Evolutionary conservation across 2,888 invertebrate genomes (phyloP), one percentile per base, ranked within the genome.

Genomic region (Branchipolynoe longqiensis): DNA sequence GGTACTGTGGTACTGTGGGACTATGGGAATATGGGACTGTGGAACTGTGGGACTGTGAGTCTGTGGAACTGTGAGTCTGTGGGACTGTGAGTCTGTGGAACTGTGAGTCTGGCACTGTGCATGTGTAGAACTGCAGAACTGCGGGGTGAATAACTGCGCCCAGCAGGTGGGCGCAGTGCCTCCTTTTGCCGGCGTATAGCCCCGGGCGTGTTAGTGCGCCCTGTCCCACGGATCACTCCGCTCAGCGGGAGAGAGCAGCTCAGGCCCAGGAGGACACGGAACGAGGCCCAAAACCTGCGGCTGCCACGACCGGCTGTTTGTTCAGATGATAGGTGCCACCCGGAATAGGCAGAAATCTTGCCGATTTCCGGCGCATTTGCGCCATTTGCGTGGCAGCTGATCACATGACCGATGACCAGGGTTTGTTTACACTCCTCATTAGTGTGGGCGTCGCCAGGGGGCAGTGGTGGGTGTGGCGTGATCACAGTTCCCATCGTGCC

Each of bases 321-420:
- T 48, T 48, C 78, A 78, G 78, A 78, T 78, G 78, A 78, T 78
- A 78, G 48, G 36, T 69, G 69, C 78, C 78, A 48, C 48, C 48
- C 78, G 6, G 54, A 78, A 14, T 31, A 25, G 48, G 48, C 48
- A 78, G 78, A 78, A 54, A 78, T 78, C 54, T 78, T 48, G 48
- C 41, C 78, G 78, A 78, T 78, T 78, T 48, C 48, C 48, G 31
- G 31, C 78, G 48, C 54, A 78, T 78, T 54, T 78, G 8, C 31
- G 48, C 78, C 78, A 78, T 78, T 78, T 78, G 78, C 78, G 48
- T 31, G 78, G 25, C 78, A 78, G 78, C 78, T 78, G 78, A 78
- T 78, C 78, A 78, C 78, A 78, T 78, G 78, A 41, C 41, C 48
- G 54, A 33, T 4, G 41, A 25, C 78, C 41, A 78, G 78, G 14